Evolutionary conservation across 2,113 vertebrate species (phyloP), one percentile per base, ranked within the genome.

Genomic region (Neotoma lepida): DNA sequence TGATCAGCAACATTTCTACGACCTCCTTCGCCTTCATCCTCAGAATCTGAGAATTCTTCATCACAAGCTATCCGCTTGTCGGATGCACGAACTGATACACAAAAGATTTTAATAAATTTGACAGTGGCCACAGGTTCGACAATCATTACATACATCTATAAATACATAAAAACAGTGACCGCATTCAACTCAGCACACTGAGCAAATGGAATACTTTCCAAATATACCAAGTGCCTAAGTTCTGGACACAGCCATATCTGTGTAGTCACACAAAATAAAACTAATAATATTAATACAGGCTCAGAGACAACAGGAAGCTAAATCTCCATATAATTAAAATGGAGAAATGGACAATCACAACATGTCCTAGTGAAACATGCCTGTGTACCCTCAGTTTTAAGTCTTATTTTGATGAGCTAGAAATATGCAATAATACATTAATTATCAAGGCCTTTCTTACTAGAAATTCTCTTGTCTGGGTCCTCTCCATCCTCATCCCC

Each of bases 51-150:
- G 96, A 99, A 99, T 96, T 99, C 99, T 91, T 99, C 99, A 70
- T 99, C 99, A 66, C 99, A 99, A 70, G 99, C 99, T 97, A 99
- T 99, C 96, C 99, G 99, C 96, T 99, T 99, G 93, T 99, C 99
- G 77, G 99, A 99, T 13, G 99, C 99, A 58, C 99, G 98, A 93
- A 99, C 99, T 99, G 96, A 92, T 33, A 94, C 3, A 78, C 9
- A 89, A 77, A 89, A 94, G 28, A 86, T 91, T 82, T 95, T 84
- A 92, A 54, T 56, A 22, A 17, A 54, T 39, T 63, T 92, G 82
- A 73, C 88, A 78, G 87, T 1, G 64, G 33, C 26, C 70, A 68
- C 3, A 22, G 15, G 10, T 20, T 87, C 92, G 49, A 61, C 3
- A 71, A 70, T 6, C 58, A 66, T 78, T 39, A 54, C 4, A 80